Evolutionary conservation across 2,888 invertebrate genomes (phyloP).

Genomic region (Brachylomia viminalis): DNA sequence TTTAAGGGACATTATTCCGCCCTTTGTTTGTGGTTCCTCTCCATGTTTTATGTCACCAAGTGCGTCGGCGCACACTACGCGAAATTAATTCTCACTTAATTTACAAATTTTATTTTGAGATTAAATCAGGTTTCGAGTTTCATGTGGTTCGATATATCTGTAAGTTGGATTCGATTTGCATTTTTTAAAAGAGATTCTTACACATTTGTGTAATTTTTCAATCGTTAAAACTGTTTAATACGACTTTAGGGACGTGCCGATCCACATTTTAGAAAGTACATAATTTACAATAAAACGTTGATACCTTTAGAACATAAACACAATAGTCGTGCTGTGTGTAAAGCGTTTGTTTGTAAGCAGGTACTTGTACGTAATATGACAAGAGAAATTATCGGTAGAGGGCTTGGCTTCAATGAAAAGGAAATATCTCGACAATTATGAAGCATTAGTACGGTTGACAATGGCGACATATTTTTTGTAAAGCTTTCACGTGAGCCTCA

Average conservation of each 20-base stretch:
- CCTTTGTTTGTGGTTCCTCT: slow-evolving; percentile 84
- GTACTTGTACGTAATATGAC: slow-evolving; percentile 80
- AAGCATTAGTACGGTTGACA: slow-evolving; percentile 82
- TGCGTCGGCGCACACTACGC: slow-evolving; percentile 72
- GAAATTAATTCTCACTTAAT: slow-evolving; percentile 58
- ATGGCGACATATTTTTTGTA: slow-evolving; percentile 85
- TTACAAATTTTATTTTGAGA: slow-evolving; percentile 29
- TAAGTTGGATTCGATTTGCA: slow-evolving; percentile 10
- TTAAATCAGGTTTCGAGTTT: slow-evolving; percentile 46
- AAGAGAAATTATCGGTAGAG: slow-evolving; percentile 83
- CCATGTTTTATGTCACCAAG: slow-evolving; percentile 77
- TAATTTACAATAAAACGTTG: slow-evolving; percentile 50
- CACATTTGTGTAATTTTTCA: slow-evolving; percentile 1
- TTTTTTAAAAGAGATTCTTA: slow-evolving; percentile 5
- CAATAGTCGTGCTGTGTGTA: slow-evolving; percentile 73
- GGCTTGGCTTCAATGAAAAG: slow-evolving; percentile 82
- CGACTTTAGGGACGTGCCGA: slow-evolving; percentile 7
- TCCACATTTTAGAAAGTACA: slow-evolving; percentile 54
- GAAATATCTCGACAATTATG: slow-evolving; percentile 88
- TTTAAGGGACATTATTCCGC: slow-evolving; percentile 87
- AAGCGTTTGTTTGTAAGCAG: slow-evolving; percentile 69
- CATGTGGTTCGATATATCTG: slow-evolving; percentile 25
- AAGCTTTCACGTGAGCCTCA: slow-evolving; percentile 76
- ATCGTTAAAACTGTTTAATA: slow-evolving; percentile 19
- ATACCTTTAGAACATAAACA: slow-evolving; percentile 49